Evolutionary conservation across 2,888 invertebrate species (phyloP).

Genomic region (Isoperla grammatica): DNA sequence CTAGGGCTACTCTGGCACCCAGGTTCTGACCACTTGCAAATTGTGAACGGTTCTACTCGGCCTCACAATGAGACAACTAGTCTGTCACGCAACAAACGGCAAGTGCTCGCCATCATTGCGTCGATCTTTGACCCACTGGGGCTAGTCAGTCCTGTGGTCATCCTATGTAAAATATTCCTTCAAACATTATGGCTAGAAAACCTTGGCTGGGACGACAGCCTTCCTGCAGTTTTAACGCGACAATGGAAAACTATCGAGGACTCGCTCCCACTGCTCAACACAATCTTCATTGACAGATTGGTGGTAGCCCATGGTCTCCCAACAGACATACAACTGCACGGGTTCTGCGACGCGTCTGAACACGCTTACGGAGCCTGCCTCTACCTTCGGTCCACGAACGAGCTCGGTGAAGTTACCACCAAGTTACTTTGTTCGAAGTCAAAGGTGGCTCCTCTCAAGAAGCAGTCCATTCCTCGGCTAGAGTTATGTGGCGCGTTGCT

Average conservation of each 20-base stretch:
- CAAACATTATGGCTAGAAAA: slow-evolving; percentile 33
- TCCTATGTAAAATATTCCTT: slow-evolving; percentile 31
- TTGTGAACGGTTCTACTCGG: background rate
- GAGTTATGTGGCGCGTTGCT: slow-evolving; percentile 37
- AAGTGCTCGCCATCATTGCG: too few species aligned
- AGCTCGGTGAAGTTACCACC: background rate
- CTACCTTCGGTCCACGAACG: slow-evolving; percentile 18
- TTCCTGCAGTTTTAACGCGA: slow-evolving; percentile 19
- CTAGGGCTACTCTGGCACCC: background rate
- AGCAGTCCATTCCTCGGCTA: slow-evolving; percentile 34
- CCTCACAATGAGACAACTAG: too few species aligned
- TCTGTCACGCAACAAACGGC: too few species aligned
- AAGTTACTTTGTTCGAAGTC: slow-evolving; percentile 32
- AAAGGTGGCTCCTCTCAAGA: slow-evolving; percentile 33
- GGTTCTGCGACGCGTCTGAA: slow-evolving; percentile 34
- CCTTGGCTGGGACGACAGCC: slow-evolving; percentile 34
- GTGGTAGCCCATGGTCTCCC: background rate
- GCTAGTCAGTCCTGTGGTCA: slow-evolving; percentile 30
- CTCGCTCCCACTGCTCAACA: background rate
- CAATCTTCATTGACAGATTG: background rate
- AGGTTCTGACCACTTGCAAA: background rate
- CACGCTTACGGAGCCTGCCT: slow-evolving; percentile 33
- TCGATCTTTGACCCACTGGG: slow-evolving; percentile 33
- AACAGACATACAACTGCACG: slow-evolving; percentile 29
- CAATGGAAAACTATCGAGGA: background rate